phyloP scores from a whole-genome alignment of 1,140 invertebrate genomes.

The Thaumatotibia leucotreta region DNA sequence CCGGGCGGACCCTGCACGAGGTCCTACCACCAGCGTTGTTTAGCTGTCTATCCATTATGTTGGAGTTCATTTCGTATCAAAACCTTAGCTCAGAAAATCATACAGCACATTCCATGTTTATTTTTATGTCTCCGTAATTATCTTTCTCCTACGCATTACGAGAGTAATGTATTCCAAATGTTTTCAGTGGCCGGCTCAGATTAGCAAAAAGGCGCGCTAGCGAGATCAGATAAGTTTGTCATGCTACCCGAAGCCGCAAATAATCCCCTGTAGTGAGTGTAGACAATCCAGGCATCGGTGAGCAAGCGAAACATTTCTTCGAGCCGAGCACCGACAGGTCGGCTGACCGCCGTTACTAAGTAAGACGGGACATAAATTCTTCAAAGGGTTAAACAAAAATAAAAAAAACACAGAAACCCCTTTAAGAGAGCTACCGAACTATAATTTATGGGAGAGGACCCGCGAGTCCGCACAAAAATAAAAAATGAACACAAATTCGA shows the following conservation, averaged over 20 bases:
- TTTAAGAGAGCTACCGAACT: slow-evolving; percentile 74
- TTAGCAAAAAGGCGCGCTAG: slow-evolving; percentile 10
- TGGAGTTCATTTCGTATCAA: too few species aligned
- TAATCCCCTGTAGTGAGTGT: slow-evolving; percentile 10
- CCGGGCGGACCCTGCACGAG: too few species aligned
- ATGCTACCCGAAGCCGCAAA: slow-evolving; percentile 3
- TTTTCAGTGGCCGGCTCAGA: slow-evolving; percentile 3
- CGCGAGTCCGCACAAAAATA: slow-evolving; percentile 48
- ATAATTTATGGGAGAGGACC: slow-evolving; percentile 70
- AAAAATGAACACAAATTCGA: slow-evolving; percentile 44
- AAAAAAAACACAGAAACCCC: slow-evolving; percentile 61
- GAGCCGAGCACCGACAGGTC: slow-evolving; percentile 29
- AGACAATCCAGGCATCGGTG: background rate
- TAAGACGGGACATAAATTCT: slow-evolving; percentile 73
- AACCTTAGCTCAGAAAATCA: too few species aligned
- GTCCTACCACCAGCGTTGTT: too few species aligned
- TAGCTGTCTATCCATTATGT: too few species aligned
- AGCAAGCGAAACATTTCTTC: slow-evolving; percentile 32
- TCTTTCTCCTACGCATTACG: background rate
- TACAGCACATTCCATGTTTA: too few species aligned
- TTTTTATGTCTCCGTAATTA: background rate
- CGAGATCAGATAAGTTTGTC: slow-evolving; percentile 9
- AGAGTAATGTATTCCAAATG: background rate
- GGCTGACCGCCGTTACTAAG: slow-evolving; percentile 66
- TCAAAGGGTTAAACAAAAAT: slow-evolving; percentile 69